phyloP scores from a whole-genome alignment of 2,888 invertebrate species.

The Caenorhabditis macrosperma region DNA sequence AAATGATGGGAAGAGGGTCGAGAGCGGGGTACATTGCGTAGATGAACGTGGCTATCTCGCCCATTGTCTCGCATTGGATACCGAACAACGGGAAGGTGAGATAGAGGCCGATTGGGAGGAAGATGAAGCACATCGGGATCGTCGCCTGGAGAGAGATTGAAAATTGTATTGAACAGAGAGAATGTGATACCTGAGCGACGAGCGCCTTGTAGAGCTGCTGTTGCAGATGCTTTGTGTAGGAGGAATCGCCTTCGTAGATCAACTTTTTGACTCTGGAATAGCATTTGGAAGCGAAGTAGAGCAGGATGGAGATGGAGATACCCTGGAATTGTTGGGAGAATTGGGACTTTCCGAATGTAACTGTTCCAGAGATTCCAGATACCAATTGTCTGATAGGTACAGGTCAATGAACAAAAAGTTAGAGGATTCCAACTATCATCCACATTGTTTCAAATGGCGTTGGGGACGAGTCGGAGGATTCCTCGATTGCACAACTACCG shows the following conservation, averaged over 20 bases:
- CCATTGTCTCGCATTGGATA: slow-evolving; percentile 14
- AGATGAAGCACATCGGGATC: slow-evolving; percentile 42
- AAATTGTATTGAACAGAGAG: neutral
- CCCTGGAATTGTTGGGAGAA: slow-evolving; percentile 30
- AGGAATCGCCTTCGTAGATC: slow-evolving; percentile 41
- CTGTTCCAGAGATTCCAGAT: too few relatives aligned
- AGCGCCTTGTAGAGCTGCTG: slow-evolving; percentile 39
- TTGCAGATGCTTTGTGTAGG: slow-evolving; percentile 31
- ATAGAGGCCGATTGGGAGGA: slow-evolving; percentile 31
- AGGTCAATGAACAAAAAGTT: too few relatives aligned
- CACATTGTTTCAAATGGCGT: too few relatives aligned
- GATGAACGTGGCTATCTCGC: slow-evolving; percentile 23
- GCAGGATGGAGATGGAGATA: slow-evolving; percentile 37
- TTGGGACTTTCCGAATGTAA: too few relatives aligned
- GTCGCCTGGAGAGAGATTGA: neutral
- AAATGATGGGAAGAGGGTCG: slow-evolving; percentile 49
- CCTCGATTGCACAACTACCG: too few relatives aligned
- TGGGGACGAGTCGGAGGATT: too few relatives aligned
- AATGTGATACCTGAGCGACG: slow-evolving; percentile 10
- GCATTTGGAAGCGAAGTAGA: slow-evolving; percentile 27
- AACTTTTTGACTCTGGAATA: slow-evolving; percentile 28
- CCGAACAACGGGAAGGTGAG: slow-evolving; percentile 31
- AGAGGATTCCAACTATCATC: too few relatives aligned
- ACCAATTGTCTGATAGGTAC: too few relatives aligned
- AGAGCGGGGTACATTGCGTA: slow-evolving; percentile 48